phyloP scores from a whole-genome alignment of 2,888 invertebrate genomes.

The Zaprionus bogoriensis region DNA sequence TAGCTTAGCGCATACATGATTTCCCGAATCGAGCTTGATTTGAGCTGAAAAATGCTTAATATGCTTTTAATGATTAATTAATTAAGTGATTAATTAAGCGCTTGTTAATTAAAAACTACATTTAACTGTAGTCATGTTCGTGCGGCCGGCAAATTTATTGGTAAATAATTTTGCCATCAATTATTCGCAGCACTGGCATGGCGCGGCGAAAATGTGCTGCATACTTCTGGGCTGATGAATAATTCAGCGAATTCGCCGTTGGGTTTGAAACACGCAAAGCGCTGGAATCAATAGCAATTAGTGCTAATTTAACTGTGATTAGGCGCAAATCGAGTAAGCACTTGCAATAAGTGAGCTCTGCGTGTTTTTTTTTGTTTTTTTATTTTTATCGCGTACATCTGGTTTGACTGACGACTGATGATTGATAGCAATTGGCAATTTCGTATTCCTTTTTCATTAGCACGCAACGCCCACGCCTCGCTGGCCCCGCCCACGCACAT shows the following conservation, averaged over 20 bases:
- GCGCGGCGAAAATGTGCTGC: constrained; percentile 8
- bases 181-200: constrained; percentile 13
- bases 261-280: constrained; percentile 18
- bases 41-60: no score
- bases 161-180: not conserved
- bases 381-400: no score
- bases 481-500: not conserved
- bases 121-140: no score
- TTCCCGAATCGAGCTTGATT: no score
- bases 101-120: no score
- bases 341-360: constrained; percentile 2
- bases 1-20: no score
- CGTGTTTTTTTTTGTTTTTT: no score
- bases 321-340: constrained; percentile 7
- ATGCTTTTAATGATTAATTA: no score
- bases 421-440: not conserved
- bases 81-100: no score
- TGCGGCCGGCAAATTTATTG: no score
- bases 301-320: constrained; percentile 23
- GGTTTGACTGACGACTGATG: constrained; percentile 18
- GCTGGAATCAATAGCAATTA: constrained; percentile 23
- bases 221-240: constrained; percentile 25
- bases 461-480: not conserved
- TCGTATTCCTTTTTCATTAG: constrained; percentile 5
- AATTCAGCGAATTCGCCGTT: not conserved